phyloP scores from a whole-genome alignment of 1,140 invertebrate species.

The Littorina saxatilis region DNA sequence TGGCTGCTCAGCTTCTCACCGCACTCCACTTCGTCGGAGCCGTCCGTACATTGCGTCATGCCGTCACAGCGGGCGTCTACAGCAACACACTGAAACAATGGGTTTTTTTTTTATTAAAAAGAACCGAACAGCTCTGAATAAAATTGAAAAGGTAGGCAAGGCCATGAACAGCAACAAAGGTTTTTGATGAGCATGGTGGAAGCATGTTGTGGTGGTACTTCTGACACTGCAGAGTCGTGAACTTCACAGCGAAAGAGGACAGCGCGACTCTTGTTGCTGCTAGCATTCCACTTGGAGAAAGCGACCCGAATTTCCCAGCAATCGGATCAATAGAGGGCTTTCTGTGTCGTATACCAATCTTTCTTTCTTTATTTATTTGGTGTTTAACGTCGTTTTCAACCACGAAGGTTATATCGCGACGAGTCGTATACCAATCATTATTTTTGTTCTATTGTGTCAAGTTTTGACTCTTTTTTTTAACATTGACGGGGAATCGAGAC shows the following conservation, averaged over 20 bases:
- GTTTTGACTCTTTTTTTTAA: neutral
- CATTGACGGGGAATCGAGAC: too few species aligned
- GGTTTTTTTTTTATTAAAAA: too few species aligned
- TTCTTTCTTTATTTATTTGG: too few species aligned
- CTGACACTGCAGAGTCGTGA: neutral
- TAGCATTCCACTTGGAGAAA: too few species aligned
- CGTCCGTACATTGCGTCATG: neutral
- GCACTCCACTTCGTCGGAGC: neutral
- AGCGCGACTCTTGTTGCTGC: too few species aligned
- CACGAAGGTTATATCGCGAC: too few species aligned
- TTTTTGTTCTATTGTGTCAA: neutral
- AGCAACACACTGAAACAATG: neutral
- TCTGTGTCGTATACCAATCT: too few species aligned
- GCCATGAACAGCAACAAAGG: neutral
- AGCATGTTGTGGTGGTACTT: neutral
- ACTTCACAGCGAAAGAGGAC: neutral
- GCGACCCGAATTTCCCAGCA: too few species aligned
- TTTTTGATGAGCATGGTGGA: neutral
- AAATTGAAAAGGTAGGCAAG: too few species aligned
- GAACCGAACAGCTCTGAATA: too few species aligned
- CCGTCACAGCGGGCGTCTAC: neutral
- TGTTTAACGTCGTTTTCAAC: too few species aligned
- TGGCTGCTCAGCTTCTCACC: neutral
- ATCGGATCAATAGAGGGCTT: neutral
- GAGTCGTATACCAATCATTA: too few species aligned